A percentile compares a stretch with the other conserved stretches of the same genome.
phyloP scores from a whole-genome alignment of 2,113 vertebrate species.

The Vimba vimba region DNA sequence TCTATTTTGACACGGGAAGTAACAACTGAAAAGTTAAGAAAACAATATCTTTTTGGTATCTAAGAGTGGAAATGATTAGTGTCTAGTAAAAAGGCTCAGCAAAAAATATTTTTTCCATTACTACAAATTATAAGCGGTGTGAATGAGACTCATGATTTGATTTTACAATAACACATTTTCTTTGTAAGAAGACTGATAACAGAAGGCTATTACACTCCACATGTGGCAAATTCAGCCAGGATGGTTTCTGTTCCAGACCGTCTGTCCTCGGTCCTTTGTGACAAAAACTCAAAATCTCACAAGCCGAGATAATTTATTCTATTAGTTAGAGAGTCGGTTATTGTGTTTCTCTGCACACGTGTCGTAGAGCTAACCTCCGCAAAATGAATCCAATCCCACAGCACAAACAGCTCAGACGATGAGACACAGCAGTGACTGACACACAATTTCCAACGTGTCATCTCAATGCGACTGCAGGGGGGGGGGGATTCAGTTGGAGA shows the following conservation, averaged over 20 bases:
- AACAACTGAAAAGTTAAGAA: constrained; percentile 13
- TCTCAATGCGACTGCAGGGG: neutral
- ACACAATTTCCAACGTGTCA: constrained; percentile 52
- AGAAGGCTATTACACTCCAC: constrained; percentile 18
- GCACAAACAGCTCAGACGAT: constrained; percentile 22
- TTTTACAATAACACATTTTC: constrained; percentile 21
- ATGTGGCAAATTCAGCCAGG: constrained; percentile 27
- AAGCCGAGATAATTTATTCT: constrained; percentile 19
- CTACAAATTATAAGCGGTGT: constrained; percentile 15
- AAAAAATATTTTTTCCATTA: constrained; percentile 9
- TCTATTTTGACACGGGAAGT: neutral
- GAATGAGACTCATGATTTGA: constrained; percentile 10
- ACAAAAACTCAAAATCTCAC: constrained; percentile 29
- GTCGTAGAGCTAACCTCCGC: neutral
- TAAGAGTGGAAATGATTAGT: neutral
- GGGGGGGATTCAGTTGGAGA: constrained; percentile 20
- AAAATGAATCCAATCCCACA: constrained; percentile 38
- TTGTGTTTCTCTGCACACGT: constrained; percentile 4
- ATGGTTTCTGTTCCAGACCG: constrained; percentile 1
- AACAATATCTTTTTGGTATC: neutral
- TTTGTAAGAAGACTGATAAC: constrained; percentile 13
- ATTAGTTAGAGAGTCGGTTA: constrained; percentile 17
- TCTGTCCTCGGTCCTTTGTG: constrained; percentile 16
- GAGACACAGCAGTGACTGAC: constrained; percentile 38
- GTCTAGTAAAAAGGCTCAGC: neutral